A percentile compares a stretch with the other conserved stretches of the same genome.
phyloP scores from a whole-genome alignment of 2,113 vertebrate genomes.

The Nibea coibor region DNA sequence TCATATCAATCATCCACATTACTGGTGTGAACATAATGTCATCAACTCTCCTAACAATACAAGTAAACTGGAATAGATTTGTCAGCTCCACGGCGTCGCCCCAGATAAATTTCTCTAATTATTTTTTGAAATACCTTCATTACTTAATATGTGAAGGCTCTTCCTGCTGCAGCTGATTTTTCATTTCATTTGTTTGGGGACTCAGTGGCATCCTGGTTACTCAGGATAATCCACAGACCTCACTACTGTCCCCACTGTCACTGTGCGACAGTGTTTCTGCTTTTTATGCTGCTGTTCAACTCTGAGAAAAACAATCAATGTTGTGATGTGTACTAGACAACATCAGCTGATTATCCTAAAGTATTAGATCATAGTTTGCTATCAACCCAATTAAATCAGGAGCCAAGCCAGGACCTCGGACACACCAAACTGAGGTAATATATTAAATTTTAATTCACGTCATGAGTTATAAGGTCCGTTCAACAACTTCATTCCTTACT shows the following conservation, averaged over 20 bases:
- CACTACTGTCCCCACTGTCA: not conserved
- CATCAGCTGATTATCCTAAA: not conserved
- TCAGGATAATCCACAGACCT: not conserved
- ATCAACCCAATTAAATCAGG: not conserved
- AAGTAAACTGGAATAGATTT: not conserved
- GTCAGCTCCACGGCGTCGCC: not conserved
- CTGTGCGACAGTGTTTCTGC: not conserved
- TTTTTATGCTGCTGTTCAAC: constrained; percentile 6
- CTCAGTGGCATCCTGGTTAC: not conserved
- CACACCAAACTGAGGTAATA: no score
- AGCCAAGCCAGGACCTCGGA: not conserved
- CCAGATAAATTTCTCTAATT: not conserved
- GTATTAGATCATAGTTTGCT: not conserved
- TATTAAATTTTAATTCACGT: no score
- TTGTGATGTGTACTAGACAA: not conserved
- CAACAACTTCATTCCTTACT: no score
- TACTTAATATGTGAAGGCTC: no score
- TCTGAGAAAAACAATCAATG: not conserved
- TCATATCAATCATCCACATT: not conserved
- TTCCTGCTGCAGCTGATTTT: not conserved
- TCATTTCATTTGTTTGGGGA: constrained; percentile 9
- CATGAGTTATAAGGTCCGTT: no score
- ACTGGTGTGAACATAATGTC: not conserved
- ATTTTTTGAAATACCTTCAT: not conserved
- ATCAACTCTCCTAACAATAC: no score